phyloP scores from a whole-genome alignment of 1,140 invertebrate species.

The Zaprionus davidi region DNA sequence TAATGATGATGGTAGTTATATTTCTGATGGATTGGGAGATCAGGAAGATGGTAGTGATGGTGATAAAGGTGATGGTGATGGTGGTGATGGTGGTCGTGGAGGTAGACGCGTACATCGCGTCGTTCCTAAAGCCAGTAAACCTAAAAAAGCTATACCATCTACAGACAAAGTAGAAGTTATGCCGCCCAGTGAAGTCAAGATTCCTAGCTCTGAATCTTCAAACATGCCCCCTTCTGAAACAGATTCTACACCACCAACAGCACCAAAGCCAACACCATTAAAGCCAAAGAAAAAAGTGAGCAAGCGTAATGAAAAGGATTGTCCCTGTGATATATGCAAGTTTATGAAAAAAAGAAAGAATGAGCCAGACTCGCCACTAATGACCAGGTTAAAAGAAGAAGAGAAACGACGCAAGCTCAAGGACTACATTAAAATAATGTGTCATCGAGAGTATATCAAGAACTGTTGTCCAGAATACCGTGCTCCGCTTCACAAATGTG shows the following conservation, averaged over 20 bases:
- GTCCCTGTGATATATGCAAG: conserved; percentile 54
- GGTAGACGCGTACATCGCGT: neutral
- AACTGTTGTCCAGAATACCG: conserved; percentile 10
- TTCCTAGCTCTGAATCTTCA: no score
- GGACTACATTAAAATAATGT: conserved; percentile 51
- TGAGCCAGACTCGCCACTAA: conserved; percentile 48
- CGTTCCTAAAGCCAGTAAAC: no score
- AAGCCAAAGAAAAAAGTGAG: neutral
- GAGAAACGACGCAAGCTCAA: conserved; percentile 26
- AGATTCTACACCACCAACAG: conserved; percentile 26
- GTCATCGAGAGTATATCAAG: conserved; percentile 39
- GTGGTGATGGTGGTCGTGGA: neutral
- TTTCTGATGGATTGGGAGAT: no score
- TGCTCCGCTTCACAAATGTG: conserved; percentile 31
- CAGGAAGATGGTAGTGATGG: neutral
- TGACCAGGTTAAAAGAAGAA: conserved; percentile 40
- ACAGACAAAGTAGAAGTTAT: no score
- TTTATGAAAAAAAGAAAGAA: conserved; percentile 22
- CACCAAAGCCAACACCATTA: neutral
- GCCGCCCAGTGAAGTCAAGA: no score
- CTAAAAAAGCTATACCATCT: no score
- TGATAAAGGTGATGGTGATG: neutral
- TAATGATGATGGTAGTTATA: neutral
- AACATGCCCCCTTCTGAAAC: neutral
- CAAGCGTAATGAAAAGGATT: conserved; percentile 27